A percentile compares a stretch with the other conserved stretches of the same genome.
These are phyloP conservation scores for Eulemur albifrons DNA, from an alignment of 2,797 vertebrate genomes.

Conservation along the genomic window DNA sequence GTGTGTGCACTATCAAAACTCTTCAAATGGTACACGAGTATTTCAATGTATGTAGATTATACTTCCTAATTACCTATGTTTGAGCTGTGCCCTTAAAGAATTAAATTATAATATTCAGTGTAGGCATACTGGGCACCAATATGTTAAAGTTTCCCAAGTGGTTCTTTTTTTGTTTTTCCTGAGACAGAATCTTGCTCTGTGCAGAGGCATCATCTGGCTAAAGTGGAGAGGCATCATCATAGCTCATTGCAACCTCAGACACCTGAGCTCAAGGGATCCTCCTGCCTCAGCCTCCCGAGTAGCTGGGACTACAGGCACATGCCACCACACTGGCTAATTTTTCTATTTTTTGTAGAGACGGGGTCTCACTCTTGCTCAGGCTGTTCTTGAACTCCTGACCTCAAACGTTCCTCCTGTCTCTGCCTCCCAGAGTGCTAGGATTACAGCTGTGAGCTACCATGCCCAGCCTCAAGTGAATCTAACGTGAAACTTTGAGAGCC, in stretches of 20 bases:
- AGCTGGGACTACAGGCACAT: background rate
- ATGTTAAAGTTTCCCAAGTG: background rate
- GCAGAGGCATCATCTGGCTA: background rate
- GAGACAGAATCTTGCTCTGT: background rate
- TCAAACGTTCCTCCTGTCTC: background rate
- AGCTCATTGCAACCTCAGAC: background rate
- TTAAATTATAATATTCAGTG: background rate
- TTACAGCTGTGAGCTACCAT: background rate
- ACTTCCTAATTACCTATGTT: background rate
- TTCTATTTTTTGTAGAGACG: background rate
- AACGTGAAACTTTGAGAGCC: background rate
- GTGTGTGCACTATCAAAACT: background rate
- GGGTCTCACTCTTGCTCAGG: background rate
- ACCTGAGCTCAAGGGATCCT: background rate
- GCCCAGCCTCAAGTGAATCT: background rate
- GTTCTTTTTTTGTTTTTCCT: background rate
- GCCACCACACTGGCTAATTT: background rate
- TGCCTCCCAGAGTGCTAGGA: background rate
- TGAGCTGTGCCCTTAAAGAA: background rate
- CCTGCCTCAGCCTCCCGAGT: background rate
- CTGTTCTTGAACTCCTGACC: background rate
- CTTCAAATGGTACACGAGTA: background rate
- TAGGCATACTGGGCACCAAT: background rate
- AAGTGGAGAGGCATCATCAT: background rate
- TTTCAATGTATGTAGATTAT: background rate